Base-by-base conservation (phyloP, 2,113 vertebrate species). In the Pygoscelis antarcticus region DNA sequence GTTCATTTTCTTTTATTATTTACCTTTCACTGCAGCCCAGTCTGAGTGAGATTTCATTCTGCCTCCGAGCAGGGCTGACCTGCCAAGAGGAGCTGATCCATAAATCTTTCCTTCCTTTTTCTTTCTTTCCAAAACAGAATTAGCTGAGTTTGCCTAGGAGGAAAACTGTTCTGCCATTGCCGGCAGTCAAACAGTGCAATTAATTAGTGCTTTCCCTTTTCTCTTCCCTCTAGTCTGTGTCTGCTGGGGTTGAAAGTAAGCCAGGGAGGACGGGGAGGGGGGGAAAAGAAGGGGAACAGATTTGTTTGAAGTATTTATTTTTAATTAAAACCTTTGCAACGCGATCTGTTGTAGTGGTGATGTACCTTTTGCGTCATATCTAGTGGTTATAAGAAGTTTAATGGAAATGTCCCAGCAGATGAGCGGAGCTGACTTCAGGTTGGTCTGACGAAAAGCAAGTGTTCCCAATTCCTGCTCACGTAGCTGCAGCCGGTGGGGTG, bases 31-130 rank as follows among this genome's bases (percentile, higher is more conserved):
- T 81, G 82, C 89, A 95, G 89, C 55, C 57, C 47, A 13, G 97
- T 93, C 83, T 9, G 70, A 92, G 87, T 57, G 82, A 95, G 94
- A 70, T 93, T 75, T 92, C 80, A 64, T 97, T 96, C 90, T 96
- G 96, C 97, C 97, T 95, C 54, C 4, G 2, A 98, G 96, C 94
- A 15, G 78, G 87, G 61, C 81, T 89, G 74, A 69, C 78, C 68
- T 98, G 97, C 96, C 97, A 98, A 97, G 91, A 96, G 52, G 64
- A 94, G 80, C 78, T 91, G 83, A 93, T 93, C 89, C 94, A 91
- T 98, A 97, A 97, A 97, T 97, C 95, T 97, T 97, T 84, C 94
- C 92, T 97, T 94, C 91, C 88, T 93, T 94, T 95, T 95, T 79
- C 76, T 94, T 96, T 78, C 88, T 77, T 96, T 97, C 88, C 87